Evolutionary conservation across 2,888 invertebrate species (phyloP).

Genomic region (Micoletzkya japonica): DNA sequence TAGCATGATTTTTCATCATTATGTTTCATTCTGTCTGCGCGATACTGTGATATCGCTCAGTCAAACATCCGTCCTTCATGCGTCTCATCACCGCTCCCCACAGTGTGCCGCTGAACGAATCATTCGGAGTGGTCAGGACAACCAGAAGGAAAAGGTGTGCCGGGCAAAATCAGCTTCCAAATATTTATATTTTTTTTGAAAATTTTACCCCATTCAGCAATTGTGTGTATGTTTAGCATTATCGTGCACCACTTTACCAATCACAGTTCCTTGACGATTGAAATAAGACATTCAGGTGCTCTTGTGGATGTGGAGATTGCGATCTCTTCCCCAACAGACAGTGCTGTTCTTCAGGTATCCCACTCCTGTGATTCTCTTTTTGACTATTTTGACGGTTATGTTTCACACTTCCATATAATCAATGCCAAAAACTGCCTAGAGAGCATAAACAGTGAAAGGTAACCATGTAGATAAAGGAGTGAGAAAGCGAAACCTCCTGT

Average conservation of each 20-base stretch:
- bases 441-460: not conserved
- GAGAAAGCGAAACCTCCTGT: not conserved
- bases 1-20: too few relatives aligned
- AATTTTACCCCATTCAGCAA: not conserved
- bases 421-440: not conserved
- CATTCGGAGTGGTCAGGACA: conserved; percentile 35
- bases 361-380: conserved; percentile 31
- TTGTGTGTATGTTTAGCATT: not conserved
- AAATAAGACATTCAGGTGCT: conserved; percentile 33
- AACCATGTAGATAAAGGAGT: not conserved
- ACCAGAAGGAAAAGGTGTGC: conserved; percentile 20
- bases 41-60: too few relatives aligned
- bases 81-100: conserved; percentile 44
- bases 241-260: not conserved
- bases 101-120: conserved; percentile 41
- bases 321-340: conserved; percentile 54
- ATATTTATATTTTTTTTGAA: not conserved
- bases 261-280: not conserved
- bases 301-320: conserved; percentile 57
- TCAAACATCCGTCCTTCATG: conserved; percentile 47
- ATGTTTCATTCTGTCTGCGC: too few relatives aligned
- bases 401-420: not conserved
- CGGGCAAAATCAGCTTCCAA: not conserved
- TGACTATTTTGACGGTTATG: not conserved
- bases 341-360: conserved; percentile 54